Base-by-base conservation (phyloP, 2,797 vertebrate genomes). In the Sylvia borin region DNA sequence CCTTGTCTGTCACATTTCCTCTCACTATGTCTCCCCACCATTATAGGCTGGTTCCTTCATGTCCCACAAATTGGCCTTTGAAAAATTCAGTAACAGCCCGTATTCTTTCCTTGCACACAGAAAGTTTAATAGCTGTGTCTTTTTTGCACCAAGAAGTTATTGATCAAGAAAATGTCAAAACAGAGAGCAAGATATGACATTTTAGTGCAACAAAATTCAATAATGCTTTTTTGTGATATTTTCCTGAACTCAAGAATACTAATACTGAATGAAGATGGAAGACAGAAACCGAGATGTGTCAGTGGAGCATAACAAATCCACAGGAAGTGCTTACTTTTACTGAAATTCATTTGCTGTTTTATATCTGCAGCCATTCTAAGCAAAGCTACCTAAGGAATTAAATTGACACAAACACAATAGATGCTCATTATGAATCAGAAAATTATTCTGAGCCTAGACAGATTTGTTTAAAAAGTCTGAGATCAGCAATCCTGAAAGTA, bases 131-230 rank as follows among this genome's bases (percentile, higher is more conserved):
- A 86, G 16, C 58, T 54, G 4, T 47, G 26, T 57, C 25, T 77
- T 57, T 66, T 92, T 87, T 76, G 7, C 42, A 42, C 22, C 71
- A 34, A 58, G 36, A 82, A 32, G 4, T 17, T 85, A 79, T n/a
- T 92, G 88, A 84, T 79, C 34, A 87, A 85, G 43, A 50, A 81
- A 76, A 76, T 64, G 48, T 73, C 83, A 74, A 87, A 95, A 79
- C 24, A 82, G 47, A 83, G 26, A 83, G 34, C 14, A 66, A 73
- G 51, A 58, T n/a, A 58, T 4, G 51, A n/a, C 62, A 84, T 90
- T 93, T 90, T 66, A 73, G 32, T 67, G 20, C 20, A 84, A 84
- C 8, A 74, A 81, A 77, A 94, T 51, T 78, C 58, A 90, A 68
- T 65, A 88, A 77, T 81, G 36, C 11, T 15, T 72, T 73, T 90